phyloP scores from a whole-genome alignment of 2,888 invertebrate species.

The Leptura quadrifasciata region DNA sequence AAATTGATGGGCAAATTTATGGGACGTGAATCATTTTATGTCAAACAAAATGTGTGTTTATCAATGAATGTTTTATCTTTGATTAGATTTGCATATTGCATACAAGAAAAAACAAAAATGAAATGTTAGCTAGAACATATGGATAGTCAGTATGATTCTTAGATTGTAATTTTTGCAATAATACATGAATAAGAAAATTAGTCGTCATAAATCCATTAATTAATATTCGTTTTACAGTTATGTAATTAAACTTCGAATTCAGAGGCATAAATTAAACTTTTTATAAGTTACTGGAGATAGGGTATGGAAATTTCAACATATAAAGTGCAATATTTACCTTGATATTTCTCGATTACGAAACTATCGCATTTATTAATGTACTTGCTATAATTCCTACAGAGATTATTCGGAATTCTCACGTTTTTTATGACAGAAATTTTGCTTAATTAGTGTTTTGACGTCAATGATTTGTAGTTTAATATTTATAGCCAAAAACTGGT shows the following conservation, averaged over 20 bases:
- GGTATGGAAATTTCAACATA: conserved; percentile 40
- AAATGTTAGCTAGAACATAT: background rate
- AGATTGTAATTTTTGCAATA: background rate
- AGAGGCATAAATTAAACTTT: background rate
- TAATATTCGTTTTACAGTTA: conserved; percentile 10
- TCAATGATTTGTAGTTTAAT: background rate
- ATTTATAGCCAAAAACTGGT: conserved; percentile 6
- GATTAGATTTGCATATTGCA: too few relatives aligned
- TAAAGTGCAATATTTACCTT: conserved; percentile 46
- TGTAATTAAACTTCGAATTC: background rate
- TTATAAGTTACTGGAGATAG: conserved; percentile 1
- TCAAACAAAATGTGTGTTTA: too few relatives aligned
- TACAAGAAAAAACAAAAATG: background rate
- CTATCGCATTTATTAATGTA: conserved; percentile 5
- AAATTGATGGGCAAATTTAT: too few relatives aligned
- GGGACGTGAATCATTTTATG: too few relatives aligned
- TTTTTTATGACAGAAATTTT: background rate
- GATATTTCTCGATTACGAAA: conserved; percentile 43
- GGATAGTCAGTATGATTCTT: too few relatives aligned
- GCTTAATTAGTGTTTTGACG: background rate
- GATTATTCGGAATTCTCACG: conserved; percentile 5
- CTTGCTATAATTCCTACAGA: conserved; percentile 28
- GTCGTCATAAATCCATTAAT: background rate
- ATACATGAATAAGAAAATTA: background rate
- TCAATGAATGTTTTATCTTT: too few relatives aligned